Conservation (phyloP, 92 coral and sea anemone species). For the Epizoanthus fatuus region DNA sequence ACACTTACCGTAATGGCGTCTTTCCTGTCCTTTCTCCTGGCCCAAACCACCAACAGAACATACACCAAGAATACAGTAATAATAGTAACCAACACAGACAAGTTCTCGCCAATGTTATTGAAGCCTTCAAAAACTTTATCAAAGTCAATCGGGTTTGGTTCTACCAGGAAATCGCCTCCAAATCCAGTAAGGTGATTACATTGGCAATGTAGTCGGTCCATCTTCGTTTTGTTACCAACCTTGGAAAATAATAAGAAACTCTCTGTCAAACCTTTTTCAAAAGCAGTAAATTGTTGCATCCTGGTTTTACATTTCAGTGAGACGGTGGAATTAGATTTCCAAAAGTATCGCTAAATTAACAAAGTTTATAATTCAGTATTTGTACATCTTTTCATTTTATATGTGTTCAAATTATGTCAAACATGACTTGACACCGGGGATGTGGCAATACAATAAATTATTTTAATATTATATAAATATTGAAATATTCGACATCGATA, state of each 20-base stretch:
- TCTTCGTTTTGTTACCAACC: conserved; percentile 65
- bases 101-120: conserved; percentile 62
- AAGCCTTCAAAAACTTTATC: conserved; percentile 76
- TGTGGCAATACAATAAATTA: too few relatives aligned
- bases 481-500: too few relatives aligned
- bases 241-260: conserved; percentile 1
- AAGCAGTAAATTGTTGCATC: neutral
- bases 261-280: neutral
- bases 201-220: conserved; percentile 57
- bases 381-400: too few relatives aligned
- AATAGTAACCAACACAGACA: conserved; percentile 66
- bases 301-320: neutral
- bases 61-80: conserved; percentile 60
- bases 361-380: too few relatives aligned
- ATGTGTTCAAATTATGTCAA: too few relatives aligned
- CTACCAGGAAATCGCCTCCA: conserved; percentile 70
- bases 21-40: conserved; percentile 59
- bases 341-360: too few relatives aligned
- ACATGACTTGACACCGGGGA: too few relatives aligned
- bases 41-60: conserved; percentile 58
- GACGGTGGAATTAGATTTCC: too few relatives aligned
- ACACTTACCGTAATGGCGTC: conserved; percentile 53
- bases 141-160: conserved; percentile 79
- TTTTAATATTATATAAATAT: too few relatives aligned
- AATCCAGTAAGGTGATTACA: conserved; percentile 73